phyloP scores from a whole-genome alignment of 2,113 vertebrate genomes.

The Siniperca knerii region DNA sequence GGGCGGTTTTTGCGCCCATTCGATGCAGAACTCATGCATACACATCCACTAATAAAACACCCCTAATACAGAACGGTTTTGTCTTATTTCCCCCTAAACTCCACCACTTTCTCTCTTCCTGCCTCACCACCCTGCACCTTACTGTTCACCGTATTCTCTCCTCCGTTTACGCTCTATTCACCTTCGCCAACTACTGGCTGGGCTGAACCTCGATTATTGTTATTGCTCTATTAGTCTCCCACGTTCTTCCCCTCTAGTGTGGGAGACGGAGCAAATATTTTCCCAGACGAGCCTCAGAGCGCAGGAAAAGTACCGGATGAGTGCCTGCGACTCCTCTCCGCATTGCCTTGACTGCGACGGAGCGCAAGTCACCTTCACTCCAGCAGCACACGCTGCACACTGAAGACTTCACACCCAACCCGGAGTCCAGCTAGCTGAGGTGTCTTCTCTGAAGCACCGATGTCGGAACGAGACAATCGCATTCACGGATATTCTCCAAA shows the following conservation, averaged over 20 bases:
- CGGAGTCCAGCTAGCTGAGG: conserved; percentile 75
- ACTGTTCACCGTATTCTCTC: conserved; percentile 57
- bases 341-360: conserved; percentile 85
- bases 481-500: conserved; percentile 74
- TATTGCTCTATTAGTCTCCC: conserved; percentile 27
- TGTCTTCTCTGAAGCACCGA: conserved; percentile 79
- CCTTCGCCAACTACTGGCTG: conserved; percentile 55
- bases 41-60: conserved; percentile 89
- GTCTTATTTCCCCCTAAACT: conserved; percentile 45
- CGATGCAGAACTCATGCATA: conserved; percentile 98
- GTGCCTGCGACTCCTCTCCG: conserved; percentile 84
- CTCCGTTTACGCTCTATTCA: conserved; percentile 49
- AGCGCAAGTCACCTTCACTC: conserved; percentile 86
- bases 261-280: conserved; percentile 64
- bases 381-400: conserved; percentile 78
- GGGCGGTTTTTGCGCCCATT: conserved; percentile 98
- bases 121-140: conserved; percentile 53
- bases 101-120: conserved; percentile 61
- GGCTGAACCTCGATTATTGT: conserved; percentile 26
- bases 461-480: conserved; percentile 72
- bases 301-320: conserved; percentile 77
- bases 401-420: conserved; percentile 65
- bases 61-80: conserved; percentile 73
- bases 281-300: conserved; percentile 83
- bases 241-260: conserved; percentile 48